These are phyloP conservation scores for Syngnathus typhle DNA, from an alignment of 2,113 vertebrate genomes.

Conservation along the genomic window DNA sequence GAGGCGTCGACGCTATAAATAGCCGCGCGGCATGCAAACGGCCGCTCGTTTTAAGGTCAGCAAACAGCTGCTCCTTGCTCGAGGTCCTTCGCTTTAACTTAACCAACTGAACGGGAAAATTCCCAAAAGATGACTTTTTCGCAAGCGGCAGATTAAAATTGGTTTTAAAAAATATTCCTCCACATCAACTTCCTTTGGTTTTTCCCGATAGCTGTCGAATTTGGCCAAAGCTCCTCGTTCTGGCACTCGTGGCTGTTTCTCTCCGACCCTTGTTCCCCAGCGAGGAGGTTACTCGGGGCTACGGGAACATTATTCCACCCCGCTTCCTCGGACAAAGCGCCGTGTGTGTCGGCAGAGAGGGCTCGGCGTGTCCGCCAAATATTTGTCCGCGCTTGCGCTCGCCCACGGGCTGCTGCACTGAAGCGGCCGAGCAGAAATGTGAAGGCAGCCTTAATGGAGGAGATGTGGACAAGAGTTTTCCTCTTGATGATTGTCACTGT, in stretches of 20 bases:
- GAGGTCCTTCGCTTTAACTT: not conserved
- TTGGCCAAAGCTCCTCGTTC: not conserved
- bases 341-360: constrained; percentile 53
- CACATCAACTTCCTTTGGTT: not conserved
- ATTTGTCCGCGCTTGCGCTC: constrained; percentile 56
- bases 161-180: too few species aligned
- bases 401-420: constrained; percentile 42
- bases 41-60: constrained; percentile 41
- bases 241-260: constrained; percentile 13
- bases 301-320: constrained; percentile 54
- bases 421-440: not conserved
- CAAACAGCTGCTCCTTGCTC: constrained; percentile 48
- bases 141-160: too few species aligned
- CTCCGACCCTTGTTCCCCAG: constrained; percentile 13
- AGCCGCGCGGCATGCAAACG: constrained; percentile 47
- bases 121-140: too few species aligned
- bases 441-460: not conserved
- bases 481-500: not conserved
- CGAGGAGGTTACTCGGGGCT: constrained; percentile 26
- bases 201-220: not conserved
- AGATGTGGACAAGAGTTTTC: not conserved
- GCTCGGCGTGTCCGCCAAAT: constrained; percentile 62
- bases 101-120: not conserved
- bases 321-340: constrained; percentile 50
- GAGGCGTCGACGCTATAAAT: constrained; percentile 49